phyloP scores from a whole-genome alignment of 2,888 invertebrate genomes.

The Iselma pallidipennis region DNA sequence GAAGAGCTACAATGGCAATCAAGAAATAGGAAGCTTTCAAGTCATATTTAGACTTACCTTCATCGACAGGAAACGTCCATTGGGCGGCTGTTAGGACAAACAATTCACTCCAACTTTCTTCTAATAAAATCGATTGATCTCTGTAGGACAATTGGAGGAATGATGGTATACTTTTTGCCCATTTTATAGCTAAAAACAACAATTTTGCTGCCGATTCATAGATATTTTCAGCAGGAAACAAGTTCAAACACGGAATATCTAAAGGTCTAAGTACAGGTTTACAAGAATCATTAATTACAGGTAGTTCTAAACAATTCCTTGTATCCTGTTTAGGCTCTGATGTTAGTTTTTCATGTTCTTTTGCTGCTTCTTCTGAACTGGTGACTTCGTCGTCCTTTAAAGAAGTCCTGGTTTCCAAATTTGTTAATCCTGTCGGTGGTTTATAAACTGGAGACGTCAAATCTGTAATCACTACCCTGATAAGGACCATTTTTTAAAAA shows the following conservation, averaged over 20 bases:
- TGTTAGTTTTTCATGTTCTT: conserved; percentile 34
- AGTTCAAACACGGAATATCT: conserved; percentile 55
- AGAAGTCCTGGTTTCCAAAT: conserved; percentile 36
- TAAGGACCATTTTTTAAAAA: background rate
- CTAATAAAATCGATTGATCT: conserved; percentile 75
- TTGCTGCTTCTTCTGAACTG: conserved; percentile 71
- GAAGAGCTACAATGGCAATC: conserved; percentile 35
- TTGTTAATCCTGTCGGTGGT: conserved; percentile 20
- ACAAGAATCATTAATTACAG: conserved; percentile 41
- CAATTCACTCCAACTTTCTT: conserved; percentile 82
- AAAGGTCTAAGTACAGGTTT: conserved; percentile 37
- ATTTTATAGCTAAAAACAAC: conserved; percentile 76
- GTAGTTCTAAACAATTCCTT: conserved; percentile 44
- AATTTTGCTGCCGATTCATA: conserved; percentile 77
- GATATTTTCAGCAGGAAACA: conserved; percentile 63
- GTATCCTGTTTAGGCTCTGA: conserved; percentile 24
- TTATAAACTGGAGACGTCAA: background rate
- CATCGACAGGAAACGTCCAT: conserved; percentile 74
- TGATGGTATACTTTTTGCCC: conserved; percentile 77
- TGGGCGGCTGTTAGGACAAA: conserved; percentile 84
- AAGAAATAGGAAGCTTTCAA: background rate
- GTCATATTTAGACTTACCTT: conserved; percentile 59
- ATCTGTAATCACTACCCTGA: conserved; percentile 1
- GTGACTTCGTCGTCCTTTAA: conserved; percentile 75
- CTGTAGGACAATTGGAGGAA: conserved; percentile 68